These are phyloP conservation scores for Halcyon chelicuti DNA, from an alignment of 2,797 vertebrate species.

Conservation along the genomic window DNA sequence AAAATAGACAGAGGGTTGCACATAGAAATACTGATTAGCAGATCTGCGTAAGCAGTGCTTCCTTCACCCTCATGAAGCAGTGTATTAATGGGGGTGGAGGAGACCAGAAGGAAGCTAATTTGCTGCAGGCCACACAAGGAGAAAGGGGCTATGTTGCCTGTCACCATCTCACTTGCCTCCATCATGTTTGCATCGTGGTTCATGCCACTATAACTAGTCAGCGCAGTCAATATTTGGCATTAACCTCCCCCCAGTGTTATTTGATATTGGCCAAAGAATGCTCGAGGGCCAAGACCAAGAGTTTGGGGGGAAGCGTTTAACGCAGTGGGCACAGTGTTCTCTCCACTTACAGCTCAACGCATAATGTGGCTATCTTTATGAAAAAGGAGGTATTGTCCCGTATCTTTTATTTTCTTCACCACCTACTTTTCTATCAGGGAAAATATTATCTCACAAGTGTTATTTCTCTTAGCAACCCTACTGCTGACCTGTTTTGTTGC, in stretches of 20 bases:
- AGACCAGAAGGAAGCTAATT: neutral
- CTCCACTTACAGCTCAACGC: accelerated
- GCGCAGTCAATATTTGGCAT: neutral
- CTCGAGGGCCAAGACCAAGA: neutral
- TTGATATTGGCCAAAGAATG: neutral
- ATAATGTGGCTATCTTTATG: neutral
- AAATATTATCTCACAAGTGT: neutral
- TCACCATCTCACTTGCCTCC: neutral
- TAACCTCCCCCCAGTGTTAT: neutral
- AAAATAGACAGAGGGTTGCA: neutral
- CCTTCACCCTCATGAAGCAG: neutral
- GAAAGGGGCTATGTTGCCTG: neutral
- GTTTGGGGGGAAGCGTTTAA: neutral
- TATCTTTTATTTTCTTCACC: neutral
- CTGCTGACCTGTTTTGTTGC: neutral
- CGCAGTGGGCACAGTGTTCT: neutral
- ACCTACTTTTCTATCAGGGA: neutral
- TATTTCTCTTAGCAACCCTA: neutral
- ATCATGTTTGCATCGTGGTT: neutral
- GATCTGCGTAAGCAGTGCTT: neutral
- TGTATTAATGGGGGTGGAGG: neutral
- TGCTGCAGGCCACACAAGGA: neutral
- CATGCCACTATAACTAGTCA: neutral
- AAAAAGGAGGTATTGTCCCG: neutral
- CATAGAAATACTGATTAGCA: neutral